Percentiles rank a stretch among this genome's conserved stretches.
Conservation (phyloP, 1,140 invertebrate genomes). For the Mercenaria mercenaria region DNA sequence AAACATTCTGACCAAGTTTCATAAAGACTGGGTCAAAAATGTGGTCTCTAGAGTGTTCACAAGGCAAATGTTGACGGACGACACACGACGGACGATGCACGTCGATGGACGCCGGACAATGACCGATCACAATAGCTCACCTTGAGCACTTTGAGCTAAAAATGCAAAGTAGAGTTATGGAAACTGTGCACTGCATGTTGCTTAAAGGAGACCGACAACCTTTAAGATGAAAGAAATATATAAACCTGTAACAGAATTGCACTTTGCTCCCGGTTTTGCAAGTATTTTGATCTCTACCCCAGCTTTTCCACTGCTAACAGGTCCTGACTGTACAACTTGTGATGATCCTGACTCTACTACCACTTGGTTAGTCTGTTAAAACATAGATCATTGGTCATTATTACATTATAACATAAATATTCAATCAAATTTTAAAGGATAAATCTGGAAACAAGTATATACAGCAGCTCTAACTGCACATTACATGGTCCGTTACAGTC, state of each 20-base stretch:
- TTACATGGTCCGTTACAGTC: not conserved
- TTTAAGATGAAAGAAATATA: not conserved
- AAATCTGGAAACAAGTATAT: not conserved
- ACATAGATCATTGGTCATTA: not conserved
- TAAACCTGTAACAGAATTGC: conserved; percentile 90
- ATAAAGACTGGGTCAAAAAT: too few species aligned
- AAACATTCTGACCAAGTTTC: too few species aligned
- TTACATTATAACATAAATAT: not conserved
- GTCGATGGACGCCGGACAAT: too few species aligned
- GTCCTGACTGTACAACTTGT: not conserved
- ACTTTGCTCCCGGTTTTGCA: conserved; percentile 92
- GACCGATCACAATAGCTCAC: too few species aligned
- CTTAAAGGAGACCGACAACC: too few species aligned
- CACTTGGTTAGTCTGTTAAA: not conserved
- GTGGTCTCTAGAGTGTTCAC: too few species aligned
- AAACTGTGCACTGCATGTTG: too few species aligned
- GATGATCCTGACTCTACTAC: not conserved
- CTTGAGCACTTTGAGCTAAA: too few species aligned
- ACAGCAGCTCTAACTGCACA: not conserved
- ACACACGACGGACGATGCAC: too few species aligned
- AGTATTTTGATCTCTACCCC: conserved; percentile 86
- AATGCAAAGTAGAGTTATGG: too few species aligned
- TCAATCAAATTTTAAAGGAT: not conserved
- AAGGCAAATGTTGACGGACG: too few species aligned
- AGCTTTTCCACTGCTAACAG: not conserved